Percentiles rank a stretch among this genome's conserved stretches.
These are phyloP conservation scores for Anoplophora glabripennis DNA, from an alignment of 1,140 invertebrate genomes.

Conservation along the genomic window DNA sequence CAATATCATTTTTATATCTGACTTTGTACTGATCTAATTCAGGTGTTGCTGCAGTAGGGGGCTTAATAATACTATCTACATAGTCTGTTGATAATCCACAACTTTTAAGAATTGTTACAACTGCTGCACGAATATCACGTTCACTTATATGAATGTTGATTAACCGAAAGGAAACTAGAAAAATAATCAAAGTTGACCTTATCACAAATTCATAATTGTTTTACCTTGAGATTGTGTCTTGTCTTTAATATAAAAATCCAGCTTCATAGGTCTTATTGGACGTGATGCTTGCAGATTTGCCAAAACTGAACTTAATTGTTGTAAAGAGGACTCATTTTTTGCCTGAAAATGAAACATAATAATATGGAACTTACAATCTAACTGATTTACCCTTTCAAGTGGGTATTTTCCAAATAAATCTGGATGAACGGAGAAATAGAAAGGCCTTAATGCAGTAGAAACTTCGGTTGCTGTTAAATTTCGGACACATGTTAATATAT, in stretches of 20 bases:
- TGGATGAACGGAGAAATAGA: conserved; percentile 94
- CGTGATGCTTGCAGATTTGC: conserved; percentile 67
- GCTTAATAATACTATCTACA: conserved; percentile 65
- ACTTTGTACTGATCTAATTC: conserved; percentile 20
- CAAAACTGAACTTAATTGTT: conserved; percentile 80
- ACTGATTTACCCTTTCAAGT: conserved; percentile 67
- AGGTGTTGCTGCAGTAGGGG: conserved; percentile 30
- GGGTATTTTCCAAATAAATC: conserved; percentile 92
- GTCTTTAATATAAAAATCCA: conserved; percentile 75
- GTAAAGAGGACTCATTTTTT: conserved; percentile 88
- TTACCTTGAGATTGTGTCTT: conserved; percentile 53
- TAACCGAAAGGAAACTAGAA: conserved; percentile 63
- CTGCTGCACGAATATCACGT: conserved; percentile 68
- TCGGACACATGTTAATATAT: conserved; percentile 10
- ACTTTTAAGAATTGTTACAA: conserved; percentile 72
- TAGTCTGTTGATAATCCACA: conserved; percentile 83
- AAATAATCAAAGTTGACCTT: conserved; percentile 16
- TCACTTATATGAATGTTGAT: conserved; percentile 70
- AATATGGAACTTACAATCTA: conserved; percentile 8
- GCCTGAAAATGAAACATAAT: conserved; percentile 56
- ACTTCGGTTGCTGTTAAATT: conserved; percentile 71
- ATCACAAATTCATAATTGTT: not conserved
- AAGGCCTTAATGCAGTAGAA: conserved; percentile 85
- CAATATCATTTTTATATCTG: conserved; percentile 41
- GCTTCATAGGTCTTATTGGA: conserved; percentile 56